Evolutionary conservation across 2,888 invertebrate genomes (phyloP).

Genomic region (Punctoribates punctum): DNA sequence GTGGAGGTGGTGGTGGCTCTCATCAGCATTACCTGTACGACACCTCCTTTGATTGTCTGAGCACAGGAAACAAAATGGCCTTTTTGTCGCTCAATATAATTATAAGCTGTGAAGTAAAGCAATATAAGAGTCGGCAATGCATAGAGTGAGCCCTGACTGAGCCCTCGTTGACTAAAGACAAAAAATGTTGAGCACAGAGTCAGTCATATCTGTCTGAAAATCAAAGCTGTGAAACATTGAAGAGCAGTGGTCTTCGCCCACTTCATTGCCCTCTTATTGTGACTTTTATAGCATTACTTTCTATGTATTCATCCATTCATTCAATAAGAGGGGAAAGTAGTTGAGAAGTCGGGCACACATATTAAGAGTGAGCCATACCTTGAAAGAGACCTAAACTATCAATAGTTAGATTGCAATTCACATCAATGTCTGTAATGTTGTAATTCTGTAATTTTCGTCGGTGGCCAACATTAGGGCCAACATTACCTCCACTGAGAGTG

Average conservation of each 20-base stretch:
- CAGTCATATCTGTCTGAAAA: not conserved
- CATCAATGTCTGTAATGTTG: constrained; percentile 19
- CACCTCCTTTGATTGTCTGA: constrained; percentile 27
- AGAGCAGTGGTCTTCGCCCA: not conserved
- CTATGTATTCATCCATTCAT: constrained; percentile 23
- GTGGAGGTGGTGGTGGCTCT: constrained; percentile 7
- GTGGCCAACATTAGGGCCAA: not conserved
- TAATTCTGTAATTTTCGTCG: constrained; percentile 18
- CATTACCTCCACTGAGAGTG: not conserved
- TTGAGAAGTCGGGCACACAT: not conserved
- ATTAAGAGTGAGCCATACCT: not conserved
- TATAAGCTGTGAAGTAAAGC: constrained; percentile 16
- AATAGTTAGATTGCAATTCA: constrained; percentile 12
- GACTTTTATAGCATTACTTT: not conserved
- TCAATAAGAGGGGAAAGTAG: not conserved
- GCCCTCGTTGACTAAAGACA: not conserved
- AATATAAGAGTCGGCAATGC: not conserved
- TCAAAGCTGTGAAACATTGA: not conserved
- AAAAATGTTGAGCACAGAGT: not conserved
- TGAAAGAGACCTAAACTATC: constrained; percentile 7
- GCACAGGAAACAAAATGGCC: constrained; percentile 38
- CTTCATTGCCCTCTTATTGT: not conserved
- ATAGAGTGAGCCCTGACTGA: not conserved
- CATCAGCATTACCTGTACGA: not conserved
- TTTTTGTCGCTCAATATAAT: constrained; percentile 32